A percentile compares a stretch with the other conserved stretches of the same genome.
These are phyloP conservation scores for Zoanthus solanderi DNA, from an alignment of 92 coral and sea anemone genomes.

Conservation along the genomic window DNA sequence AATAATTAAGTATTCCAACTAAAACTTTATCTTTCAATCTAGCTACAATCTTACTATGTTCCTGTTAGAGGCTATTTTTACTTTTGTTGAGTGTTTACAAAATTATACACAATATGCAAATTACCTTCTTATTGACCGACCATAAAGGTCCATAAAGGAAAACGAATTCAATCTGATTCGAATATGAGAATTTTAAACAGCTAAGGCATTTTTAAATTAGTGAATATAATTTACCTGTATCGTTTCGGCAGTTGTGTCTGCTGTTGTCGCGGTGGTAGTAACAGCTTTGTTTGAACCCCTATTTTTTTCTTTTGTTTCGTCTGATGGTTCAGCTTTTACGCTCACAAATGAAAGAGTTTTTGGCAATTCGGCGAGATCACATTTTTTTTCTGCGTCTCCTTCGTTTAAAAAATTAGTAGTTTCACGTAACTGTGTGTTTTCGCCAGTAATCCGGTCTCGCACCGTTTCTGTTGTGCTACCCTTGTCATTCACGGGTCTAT, in stretches of 20 bases:
- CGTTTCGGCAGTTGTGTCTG: constrained; percentile 14
- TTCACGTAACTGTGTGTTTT: neutral
- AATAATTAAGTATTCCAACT: neutral
- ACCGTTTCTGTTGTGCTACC: neutral
- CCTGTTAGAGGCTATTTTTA: neutral
- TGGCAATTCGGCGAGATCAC: constrained; percentile 7
- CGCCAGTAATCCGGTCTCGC: neutral
- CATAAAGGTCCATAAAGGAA: constrained; percentile 19
- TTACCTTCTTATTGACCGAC: constrained; percentile 20
- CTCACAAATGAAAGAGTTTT: constrained; percentile 36
- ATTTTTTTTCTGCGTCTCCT: constrained; percentile 5
- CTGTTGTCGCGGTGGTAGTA: neutral
- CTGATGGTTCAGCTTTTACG: constrained; percentile 25
- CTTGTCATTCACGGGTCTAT: constrained; percentile 8
- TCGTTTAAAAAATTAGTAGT: neutral
- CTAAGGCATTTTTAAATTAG: constrained; percentile 9
- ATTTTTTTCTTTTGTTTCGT: constrained; percentile 12
- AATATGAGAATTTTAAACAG: constrained; percentile 40
- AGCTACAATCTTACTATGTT: neutral
- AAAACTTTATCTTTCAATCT: neutral
- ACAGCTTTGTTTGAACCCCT: neutral
- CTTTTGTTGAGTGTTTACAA: constrained; percentile 1
- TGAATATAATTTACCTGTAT: constrained; percentile 35
- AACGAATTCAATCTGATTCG: constrained; percentile 33
- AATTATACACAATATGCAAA: constrained; percentile 28